Conservation (phyloP, 2,888 invertebrate species). For the Xanthorhoe spadicearia region DNA sequence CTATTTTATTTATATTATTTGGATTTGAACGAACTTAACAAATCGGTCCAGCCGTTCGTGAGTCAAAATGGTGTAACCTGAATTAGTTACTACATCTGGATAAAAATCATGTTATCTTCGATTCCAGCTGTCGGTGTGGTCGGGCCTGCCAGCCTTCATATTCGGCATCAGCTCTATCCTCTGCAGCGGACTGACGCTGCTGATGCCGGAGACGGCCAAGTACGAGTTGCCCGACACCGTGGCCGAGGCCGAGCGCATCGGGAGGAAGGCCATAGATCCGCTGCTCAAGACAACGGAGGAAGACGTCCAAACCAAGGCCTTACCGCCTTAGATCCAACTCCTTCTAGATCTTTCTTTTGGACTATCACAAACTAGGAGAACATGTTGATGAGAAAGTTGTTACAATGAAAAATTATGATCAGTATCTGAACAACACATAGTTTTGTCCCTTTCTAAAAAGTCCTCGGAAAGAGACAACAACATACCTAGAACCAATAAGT, state of each 20-base stretch:
- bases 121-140: constrained; percentile 75
- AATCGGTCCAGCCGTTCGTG: too few species aligned
- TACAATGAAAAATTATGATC: not conserved
- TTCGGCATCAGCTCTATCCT: constrained; percentile 78
- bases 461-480: constrained; percentile 2
- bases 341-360: not conserved
- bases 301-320: constrained; percentile 10
- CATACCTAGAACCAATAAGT: not conserved
- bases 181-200: constrained; percentile 71
- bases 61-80: too few species aligned
- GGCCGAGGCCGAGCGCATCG: constrained; percentile 75
- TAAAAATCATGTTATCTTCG: too few species aligned
- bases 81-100: too few species aligned
- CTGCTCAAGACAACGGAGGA: constrained; percentile 33
- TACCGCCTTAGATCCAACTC: constrained; percentile 22
- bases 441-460: not conserved
- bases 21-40: not conserved
- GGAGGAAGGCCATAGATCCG: constrained; percentile 42
- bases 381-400: not conserved
- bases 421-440: not conserved
- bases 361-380: constrained; percentile 1
- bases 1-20: too few species aligned
- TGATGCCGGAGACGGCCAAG: constrained; percentile 82
- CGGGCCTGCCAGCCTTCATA: constrained; percentile 76
- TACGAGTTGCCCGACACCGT: constrained; percentile 80